Evolutionary conservation across 2,797 vertebrate genomes (phyloP).

Genomic region (Champsocephalus gunnari): DNA sequence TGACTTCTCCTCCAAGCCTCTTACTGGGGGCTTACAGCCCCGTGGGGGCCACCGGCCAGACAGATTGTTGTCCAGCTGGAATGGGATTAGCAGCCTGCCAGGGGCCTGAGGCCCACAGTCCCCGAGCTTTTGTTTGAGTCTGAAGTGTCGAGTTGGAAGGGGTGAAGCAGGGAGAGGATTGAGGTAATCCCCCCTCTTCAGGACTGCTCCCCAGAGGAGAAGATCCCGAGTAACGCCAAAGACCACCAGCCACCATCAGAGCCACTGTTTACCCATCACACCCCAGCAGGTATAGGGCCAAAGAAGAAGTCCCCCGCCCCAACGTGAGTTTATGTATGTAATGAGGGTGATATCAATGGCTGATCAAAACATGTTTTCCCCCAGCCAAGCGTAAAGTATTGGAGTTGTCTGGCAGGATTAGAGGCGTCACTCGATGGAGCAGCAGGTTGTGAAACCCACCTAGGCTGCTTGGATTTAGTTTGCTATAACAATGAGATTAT

Average conservation of each 20-base stretch:
- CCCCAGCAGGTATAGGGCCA: slow-evolving; percentile 64
- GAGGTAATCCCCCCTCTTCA: slow-evolving; percentile 83
- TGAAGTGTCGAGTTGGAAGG: slow-evolving; percentile 81
- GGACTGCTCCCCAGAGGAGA: slow-evolving; percentile 67
- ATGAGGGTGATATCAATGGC: slow-evolving; percentile 30
- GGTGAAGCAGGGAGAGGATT: slow-evolving; percentile 77
- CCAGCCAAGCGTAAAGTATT: slow-evolving; percentile 32
- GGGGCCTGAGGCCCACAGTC: slow-evolving; percentile 76
- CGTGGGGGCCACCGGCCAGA: slow-evolving; percentile 79
- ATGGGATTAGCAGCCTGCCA: slow-evolving; percentile 83
- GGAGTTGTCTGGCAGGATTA: slow-evolving; percentile 60
- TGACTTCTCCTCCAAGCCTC: slow-evolving; percentile 85
- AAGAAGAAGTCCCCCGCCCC: slow-evolving; percentile 16
- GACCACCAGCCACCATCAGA: slow-evolving; percentile 71
- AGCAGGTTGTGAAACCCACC: slow-evolving; percentile 52
- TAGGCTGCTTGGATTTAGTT: slow-evolving; percentile 26
- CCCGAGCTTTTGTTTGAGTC: slow-evolving; percentile 82
- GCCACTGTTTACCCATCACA: slow-evolving; percentile 65
- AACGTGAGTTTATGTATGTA: slow-evolving; percentile 41
- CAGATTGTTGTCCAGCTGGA: slow-evolving; percentile 87
- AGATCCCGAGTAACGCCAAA: slow-evolving; percentile 51
- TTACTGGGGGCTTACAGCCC: slow-evolving; percentile 80
- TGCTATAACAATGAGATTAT: slow-evolving; percentile 25
- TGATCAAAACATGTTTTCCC: slow-evolving; percentile 66
- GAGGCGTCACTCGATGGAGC: slow-evolving; percentile 49